Evolutionary conservation across 1,140 invertebrate genomes (phyloP).

Genomic region (Rhagoletis pomonella): DNA sequence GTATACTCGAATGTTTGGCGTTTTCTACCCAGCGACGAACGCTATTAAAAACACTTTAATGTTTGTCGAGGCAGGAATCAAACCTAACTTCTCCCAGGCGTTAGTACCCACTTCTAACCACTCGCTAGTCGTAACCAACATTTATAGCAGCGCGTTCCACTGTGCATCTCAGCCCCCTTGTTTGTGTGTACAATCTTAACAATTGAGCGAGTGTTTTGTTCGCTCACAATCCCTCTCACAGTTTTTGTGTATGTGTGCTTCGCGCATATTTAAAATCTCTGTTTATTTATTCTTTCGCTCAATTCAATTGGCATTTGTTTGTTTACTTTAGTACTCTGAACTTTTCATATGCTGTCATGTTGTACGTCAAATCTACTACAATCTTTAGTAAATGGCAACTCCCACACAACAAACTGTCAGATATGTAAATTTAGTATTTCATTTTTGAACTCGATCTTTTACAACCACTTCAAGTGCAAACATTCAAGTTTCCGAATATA

Average conservation of each 20-base stretch:
- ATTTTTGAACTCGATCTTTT: too few species aligned
- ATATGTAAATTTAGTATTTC: too few species aligned
- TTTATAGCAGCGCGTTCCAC: not conserved
- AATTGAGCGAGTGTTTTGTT: too few species aligned
- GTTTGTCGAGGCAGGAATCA: too few species aligned
- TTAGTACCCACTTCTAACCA: too few species aligned
- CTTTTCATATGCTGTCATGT: constrained; percentile 10
- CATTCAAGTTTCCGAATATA: too few species aligned
- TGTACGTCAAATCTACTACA: constrained; percentile 16
- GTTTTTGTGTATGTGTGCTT: not conserved
- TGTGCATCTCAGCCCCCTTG: constrained; percentile 2
- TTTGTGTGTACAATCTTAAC: not conserved
- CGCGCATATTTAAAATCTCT: constrained; percentile 1
- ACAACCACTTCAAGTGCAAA: too few species aligned
- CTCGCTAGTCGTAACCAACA: not conserved
- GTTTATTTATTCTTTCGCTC: constrained; percentile 41
- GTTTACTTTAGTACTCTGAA: not conserved
- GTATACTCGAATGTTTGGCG: too few species aligned
- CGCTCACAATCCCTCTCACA: not conserved
- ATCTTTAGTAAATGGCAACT: constrained; percentile 15
- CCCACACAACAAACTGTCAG: too few species aligned
- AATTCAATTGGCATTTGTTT: not conserved
- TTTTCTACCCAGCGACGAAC: too few species aligned
- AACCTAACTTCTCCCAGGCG: too few species aligned
- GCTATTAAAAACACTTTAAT: too few species aligned